Conservation (phyloP, 2,888 invertebrate species). For the Oscheius sp. region DNA sequence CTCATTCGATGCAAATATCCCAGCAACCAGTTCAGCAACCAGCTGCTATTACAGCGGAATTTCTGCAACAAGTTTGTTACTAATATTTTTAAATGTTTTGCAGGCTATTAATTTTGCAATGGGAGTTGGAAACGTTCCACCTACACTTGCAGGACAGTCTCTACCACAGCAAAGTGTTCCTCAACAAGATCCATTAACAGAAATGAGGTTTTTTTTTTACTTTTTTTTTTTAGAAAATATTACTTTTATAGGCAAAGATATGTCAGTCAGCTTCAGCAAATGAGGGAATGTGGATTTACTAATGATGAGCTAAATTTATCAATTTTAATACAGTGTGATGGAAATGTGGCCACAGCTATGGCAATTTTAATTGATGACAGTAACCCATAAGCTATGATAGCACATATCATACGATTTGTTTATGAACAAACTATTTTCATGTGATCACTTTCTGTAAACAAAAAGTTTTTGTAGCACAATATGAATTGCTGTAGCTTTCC, state of each 20-base stretch:
- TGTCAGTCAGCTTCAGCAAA: conserved; percentile 74
- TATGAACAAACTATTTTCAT: neutral
- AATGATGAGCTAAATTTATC: conserved; percentile 86
- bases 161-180: neutral
- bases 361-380: conserved; percentile 78
- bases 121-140: conserved; percentile 4
- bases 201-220: neutral
- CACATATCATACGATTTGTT: neutral
- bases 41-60: conserved; percentile 11
- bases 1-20: neutral
- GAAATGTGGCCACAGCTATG: conserved; percentile 89
- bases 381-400: neutral
- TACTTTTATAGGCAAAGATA: neutral
- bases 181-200: neutral
- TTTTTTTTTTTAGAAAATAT: neutral
- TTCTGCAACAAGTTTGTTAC: conserved; percentile 6
- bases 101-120: conserved; percentile 26
- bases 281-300: conserved; percentile 89
- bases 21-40: neutral
- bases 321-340: conserved; percentile 82
- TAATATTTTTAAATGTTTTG: neutral
- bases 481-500: too few species aligned
- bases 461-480: neutral
- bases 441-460: conserved; percentile 8
- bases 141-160: neutral